phyloP scores from a whole-genome alignment of 2,888 invertebrate genomes.

The Conchocele bisecta region DNA sequence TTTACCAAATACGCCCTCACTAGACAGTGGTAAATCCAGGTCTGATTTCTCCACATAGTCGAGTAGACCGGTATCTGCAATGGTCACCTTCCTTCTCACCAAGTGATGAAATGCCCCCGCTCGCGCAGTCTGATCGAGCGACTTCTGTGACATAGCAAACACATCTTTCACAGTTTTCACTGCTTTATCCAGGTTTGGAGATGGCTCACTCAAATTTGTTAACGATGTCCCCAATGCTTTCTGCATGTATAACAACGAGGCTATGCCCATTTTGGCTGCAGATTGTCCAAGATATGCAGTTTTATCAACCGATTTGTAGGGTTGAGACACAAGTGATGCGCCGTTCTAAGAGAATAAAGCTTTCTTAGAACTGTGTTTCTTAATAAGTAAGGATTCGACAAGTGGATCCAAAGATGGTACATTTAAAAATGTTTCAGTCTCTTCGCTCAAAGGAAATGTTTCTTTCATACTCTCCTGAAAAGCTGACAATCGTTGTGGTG shows the following conservation, averaged over 20 bases:
- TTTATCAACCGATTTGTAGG: conserved; percentile 21
- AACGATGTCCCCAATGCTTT: conserved; percentile 15
- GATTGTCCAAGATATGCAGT: conserved; percentile 28
- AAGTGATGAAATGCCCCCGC: conserved; percentile 36
- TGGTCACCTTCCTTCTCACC: conserved; percentile 15
- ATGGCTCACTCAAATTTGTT: background rate
- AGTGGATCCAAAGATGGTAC: too few relatives aligned
- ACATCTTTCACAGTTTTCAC: conserved; percentile 31
- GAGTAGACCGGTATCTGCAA: conserved; percentile 28
- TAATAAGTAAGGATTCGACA: too few relatives aligned
- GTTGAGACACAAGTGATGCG: conserved; percentile 9
- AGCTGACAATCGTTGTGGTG: too few relatives aligned
- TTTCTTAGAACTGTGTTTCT: too few relatives aligned
- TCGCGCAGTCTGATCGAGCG: conserved; percentile 26
- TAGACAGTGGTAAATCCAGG: too few relatives aligned
- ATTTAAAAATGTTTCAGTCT: too few relatives aligned
- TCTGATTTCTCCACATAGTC: too few relatives aligned
- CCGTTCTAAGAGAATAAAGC: too few relatives aligned
- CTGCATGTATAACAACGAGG: conserved; percentile 23
- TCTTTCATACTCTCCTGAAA: too few relatives aligned
- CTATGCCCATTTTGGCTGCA: conserved; percentile 25
- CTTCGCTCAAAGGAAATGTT: too few relatives aligned
- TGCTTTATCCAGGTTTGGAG: conserved; percentile 14
- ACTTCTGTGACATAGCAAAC: conserved; percentile 40
- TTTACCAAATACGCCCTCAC: too few relatives aligned